Base-by-base conservation (phyloP, 2,888 invertebrate genomes). In the Athalia rosae region DNA sequence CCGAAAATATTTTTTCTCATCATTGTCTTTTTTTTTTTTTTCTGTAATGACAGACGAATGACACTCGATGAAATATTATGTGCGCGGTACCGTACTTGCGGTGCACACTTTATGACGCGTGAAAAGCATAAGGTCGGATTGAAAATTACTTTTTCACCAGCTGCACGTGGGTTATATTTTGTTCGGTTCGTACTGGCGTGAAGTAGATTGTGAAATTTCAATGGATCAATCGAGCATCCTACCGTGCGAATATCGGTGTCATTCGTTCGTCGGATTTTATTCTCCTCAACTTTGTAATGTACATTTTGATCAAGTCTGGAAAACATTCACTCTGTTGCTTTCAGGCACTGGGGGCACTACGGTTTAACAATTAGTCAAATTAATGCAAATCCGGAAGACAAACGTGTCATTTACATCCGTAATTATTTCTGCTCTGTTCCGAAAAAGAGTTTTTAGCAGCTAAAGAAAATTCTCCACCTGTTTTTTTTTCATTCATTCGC, bases 331-430 rank as follows among this genome's bases (percentile, higher is more conserved):
- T 47, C 47, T 45, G 43, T n/a, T 64, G 64, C 13, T 13, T 45
- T 41, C 61, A 41, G 47, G 47, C 47, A 13, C 13, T 13, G 47
- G 13, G 45, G 64, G 8, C 47, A 64, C 45, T 28, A 28, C 28
- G 47, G 47, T 73, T 7, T 69, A 79, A 80, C 80, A 82, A 81
- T 82, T 82, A 81, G 69, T 62, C 63, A 77, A 83, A 82, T 81
- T 81, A 79, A 83, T 83, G 80, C 79, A 80, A 82, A 83, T 81
- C 79, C 77, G 77, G 76, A 78, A 76, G 78, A 80, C 80, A 81
- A 82, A 81, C 79, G 80, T 76, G 78, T 80, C 80, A 79, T 81
- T 83, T 81, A 81, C 82, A 80, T 81, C 77, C 69, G 79, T 80
- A 79, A 81, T 81, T 81, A 80, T 53, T 41, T 64, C 45, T 47